These are phyloP conservation scores for Cardiocondyla obscurior DNA, from an alignment of 1,140 invertebrate genomes.

Conservation along the genomic window DNA sequence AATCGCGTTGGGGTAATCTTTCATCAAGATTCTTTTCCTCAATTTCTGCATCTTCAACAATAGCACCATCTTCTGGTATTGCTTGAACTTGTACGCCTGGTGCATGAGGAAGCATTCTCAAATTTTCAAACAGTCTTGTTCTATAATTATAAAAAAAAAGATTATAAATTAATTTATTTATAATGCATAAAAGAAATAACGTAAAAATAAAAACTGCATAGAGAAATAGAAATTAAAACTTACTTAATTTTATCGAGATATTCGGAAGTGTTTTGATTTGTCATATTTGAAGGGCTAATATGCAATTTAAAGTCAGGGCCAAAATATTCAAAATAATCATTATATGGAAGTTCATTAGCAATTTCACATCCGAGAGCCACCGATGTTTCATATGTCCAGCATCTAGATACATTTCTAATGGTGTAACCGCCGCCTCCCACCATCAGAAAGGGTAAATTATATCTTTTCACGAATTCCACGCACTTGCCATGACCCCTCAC, in stretches of 20 bases:
- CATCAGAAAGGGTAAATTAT: constrained; percentile 97
- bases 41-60: constrained; percentile 95
- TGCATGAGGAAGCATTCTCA: constrained; percentile 98
- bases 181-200: background rate
- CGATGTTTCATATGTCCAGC: constrained; percentile 99
- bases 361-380: constrained; percentile 98
- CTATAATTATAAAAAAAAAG: constrained; percentile 78
- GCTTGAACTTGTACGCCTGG: constrained; percentile 99
- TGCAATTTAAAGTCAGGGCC: constrained; percentile 99
- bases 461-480: constrained; percentile 98
- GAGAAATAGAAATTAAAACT: constrained; percentile 70
- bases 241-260: constrained; percentile 99
- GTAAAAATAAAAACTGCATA: background rate
- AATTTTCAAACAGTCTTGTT: constrained; percentile 96
- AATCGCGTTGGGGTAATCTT: constrained; percentile 93
- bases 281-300: constrained; percentile 99
- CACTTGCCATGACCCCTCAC: constrained; percentile 99
- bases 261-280: constrained; percentile 99
- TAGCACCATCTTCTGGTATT: constrained; percentile 93
- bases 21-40: constrained; percentile 98
- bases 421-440: constrained; percentile 99
- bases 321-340: constrained; percentile 99
- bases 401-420: constrained; percentile 98
- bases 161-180: constrained; percentile 27
- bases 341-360: constrained; percentile 99